phyloP scores from a whole-genome alignment of 2,113 vertebrate species.

The Symphodus melops region DNA sequence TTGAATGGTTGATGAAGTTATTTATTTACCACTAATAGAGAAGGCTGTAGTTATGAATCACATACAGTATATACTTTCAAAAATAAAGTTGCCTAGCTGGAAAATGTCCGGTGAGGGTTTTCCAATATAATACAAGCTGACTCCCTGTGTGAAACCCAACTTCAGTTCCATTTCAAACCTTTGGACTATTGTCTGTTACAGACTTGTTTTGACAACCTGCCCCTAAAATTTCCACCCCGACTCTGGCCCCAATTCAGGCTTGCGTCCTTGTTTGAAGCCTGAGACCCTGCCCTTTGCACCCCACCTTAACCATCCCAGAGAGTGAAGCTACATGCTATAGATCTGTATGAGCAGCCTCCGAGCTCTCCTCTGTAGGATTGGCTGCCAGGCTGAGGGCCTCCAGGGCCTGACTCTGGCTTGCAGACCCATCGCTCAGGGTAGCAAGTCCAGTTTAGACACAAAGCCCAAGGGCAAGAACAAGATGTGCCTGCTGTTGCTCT shows the following conservation, averaged over 20 bases:
- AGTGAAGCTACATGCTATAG: constrained; percentile 13
- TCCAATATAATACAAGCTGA: constrained; percentile 17
- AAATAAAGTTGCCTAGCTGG: constrained; percentile 4
- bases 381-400: constrained; percentile 26
- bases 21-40: too few species aligned
- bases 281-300: not conserved
- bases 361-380: constrained; percentile 19
- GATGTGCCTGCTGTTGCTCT: constrained; percentile 23
- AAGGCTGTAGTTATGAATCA: too few species aligned
- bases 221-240: not conserved
- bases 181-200: not conserved
- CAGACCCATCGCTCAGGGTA: constrained; percentile 17
- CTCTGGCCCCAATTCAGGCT: not conserved
- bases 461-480: constrained; percentile 38
- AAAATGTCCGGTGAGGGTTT: constrained; percentile 19
- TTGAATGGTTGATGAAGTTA: too few species aligned
- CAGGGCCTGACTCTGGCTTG: constrained; percentile 22
- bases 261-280: not conserved
- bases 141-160: not conserved
- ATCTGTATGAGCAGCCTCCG: constrained; percentile 42
- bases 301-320: constrained; percentile 1
- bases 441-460: constrained; percentile 25
- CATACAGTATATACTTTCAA: not conserved
- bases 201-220: not conserved
- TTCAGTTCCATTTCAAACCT: not conserved